phyloP scores from a whole-genome alignment of 2,797 vertebrate genomes.

The Prunella strophiata region DNA sequence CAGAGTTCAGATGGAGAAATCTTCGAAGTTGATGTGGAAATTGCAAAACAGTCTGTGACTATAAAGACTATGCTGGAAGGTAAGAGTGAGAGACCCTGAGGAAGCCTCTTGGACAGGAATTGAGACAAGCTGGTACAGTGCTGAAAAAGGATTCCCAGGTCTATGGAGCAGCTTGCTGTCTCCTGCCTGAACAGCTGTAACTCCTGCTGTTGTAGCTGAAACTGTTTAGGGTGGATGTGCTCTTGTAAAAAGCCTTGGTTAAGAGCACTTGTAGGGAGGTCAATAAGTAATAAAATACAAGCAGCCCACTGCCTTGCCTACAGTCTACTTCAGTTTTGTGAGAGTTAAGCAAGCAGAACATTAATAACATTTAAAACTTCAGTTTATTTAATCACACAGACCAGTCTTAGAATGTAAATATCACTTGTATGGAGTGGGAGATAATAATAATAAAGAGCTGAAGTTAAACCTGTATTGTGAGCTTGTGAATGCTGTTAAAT shows the following conservation, averaged over 20 bases:
- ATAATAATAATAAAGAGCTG: not conserved
- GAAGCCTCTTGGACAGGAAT: not conserved
- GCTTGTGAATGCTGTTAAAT: not conserved
- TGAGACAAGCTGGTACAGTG: not conserved
- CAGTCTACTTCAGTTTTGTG: not conserved
- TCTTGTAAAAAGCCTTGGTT: not conserved
- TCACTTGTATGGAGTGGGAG: not conserved
- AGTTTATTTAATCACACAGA: not conserved
- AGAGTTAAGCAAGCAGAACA: not conserved
- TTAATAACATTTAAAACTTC: not conserved
- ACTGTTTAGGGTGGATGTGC: not conserved
- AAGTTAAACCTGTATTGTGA: not conserved
- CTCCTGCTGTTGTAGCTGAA: not conserved
- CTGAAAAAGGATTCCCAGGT: not conserved
- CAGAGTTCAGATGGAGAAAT: constrained; percentile 99
- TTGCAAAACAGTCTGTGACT: constrained; percentile 98
- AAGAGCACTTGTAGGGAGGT: not conserved
- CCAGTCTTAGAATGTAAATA: not conserved
- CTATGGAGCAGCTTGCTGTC: not conserved
- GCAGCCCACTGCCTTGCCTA: not conserved
- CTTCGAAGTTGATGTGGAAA: constrained; percentile 99
- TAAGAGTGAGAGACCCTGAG: constrained; percentile 81
- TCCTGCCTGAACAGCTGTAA: not conserved
- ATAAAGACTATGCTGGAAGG: constrained; percentile 99
- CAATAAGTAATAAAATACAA: not conserved